A percentile compares a stretch with the other conserved stretches of the same genome.
Evolutionary conservation across 2,888 invertebrate genomes (phyloP).

Genomic region (Xiphydria camelus): DNA sequence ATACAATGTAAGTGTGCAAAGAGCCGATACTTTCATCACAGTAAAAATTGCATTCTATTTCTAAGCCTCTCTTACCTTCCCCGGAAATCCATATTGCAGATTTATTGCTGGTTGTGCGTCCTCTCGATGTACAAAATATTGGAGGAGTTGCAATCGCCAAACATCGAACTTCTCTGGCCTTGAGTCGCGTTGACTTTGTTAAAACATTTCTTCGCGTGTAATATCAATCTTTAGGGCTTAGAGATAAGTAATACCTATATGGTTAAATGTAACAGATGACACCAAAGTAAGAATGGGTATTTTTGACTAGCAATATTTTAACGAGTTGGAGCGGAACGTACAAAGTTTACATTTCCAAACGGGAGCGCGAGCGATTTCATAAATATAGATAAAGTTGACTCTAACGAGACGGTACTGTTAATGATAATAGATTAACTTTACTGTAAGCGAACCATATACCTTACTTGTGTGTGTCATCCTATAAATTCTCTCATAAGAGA

Average conservation of each 20-base stretch:
- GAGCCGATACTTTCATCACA: conserved; percentile 4
- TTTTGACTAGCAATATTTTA: conserved; percentile 2
- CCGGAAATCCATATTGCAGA: too few species aligned
- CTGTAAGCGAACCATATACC: neutral
- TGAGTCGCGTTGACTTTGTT: conserved; percentile 42
- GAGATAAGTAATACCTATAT: conserved; percentile 7
- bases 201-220: neutral
- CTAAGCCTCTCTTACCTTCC: too few species aligned
- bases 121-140: conserved; percentile 83
- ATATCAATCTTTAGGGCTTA: neutral
- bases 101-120: conserved; percentile 86
- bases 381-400: neutral
- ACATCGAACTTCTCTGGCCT: conserved; percentile 78
- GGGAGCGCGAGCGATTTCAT: neutral
- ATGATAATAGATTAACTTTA: too few species aligned
- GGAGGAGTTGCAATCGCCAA: conserved; percentile 80
- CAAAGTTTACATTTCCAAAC: neutral
- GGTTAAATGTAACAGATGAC: conserved; percentile 23
- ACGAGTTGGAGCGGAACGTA: neutral
- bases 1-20: conserved; percentile 73
- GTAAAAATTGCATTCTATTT: too few species aligned
- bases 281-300: conserved; percentile 30
- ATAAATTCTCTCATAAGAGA: conserved; percentile 22
- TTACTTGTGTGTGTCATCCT: conserved; percentile 2
- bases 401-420: too few species aligned